These are phyloP conservation scores for Dasysyrphus tricinctus DNA, from an alignment of 2,888 invertebrate genomes.

Conservation along the genomic window DNA sequence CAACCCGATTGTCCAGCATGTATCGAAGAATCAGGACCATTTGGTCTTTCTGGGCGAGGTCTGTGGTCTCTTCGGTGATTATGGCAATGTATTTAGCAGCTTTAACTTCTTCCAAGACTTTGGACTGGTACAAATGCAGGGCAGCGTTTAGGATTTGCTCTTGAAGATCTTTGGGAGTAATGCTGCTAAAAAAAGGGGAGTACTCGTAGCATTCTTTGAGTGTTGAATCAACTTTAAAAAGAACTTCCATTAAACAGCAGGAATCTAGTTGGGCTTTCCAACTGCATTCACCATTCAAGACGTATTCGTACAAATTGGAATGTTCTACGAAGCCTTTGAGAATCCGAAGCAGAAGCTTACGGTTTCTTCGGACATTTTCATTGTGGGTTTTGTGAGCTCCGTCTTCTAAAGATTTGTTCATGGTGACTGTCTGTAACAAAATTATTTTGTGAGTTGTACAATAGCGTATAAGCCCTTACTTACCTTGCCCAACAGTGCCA, in stretches of 20 bases:
- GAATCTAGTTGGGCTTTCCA: slow-evolving; percentile 25
- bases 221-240: slow-evolving; percentile 45
- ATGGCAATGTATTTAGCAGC: slow-evolving; percentile 56
- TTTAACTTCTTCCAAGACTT: slow-evolving; percentile 48
- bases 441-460: background rate
- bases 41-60: slow-evolving; percentile 57
- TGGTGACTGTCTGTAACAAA: slow-evolving; percentile 30
- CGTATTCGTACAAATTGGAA: slow-evolving; percentile 54
- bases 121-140: slow-evolving; percentile 42
- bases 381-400: slow-evolving; percentile 52
- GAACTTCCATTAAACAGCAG: slow-evolving; percentile 41
- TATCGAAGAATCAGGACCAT: slow-evolving; percentile 52
- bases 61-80: slow-evolving; percentile 66
- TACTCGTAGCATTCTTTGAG: slow-evolving; percentile 51
- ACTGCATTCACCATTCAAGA: slow-evolving; percentile 49
- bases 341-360: slow-evolving; percentile 27
- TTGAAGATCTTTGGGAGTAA: slow-evolving; percentile 41
- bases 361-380: slow-evolving; percentile 48
- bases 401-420: slow-evolving; percentile 25
- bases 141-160: slow-evolving; percentile 43
- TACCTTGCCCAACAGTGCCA: slow-evolving; percentile 65
- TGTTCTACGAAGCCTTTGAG: slow-evolving; percentile 57
- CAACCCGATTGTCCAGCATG: slow-evolving; percentile 55
- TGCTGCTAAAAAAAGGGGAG: slow-evolving; percentile 45
- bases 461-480: background rate